Evolutionary conservation across 2,888 invertebrate species (phyloP).

Genomic region (Ceriagrion tenellum): DNA sequence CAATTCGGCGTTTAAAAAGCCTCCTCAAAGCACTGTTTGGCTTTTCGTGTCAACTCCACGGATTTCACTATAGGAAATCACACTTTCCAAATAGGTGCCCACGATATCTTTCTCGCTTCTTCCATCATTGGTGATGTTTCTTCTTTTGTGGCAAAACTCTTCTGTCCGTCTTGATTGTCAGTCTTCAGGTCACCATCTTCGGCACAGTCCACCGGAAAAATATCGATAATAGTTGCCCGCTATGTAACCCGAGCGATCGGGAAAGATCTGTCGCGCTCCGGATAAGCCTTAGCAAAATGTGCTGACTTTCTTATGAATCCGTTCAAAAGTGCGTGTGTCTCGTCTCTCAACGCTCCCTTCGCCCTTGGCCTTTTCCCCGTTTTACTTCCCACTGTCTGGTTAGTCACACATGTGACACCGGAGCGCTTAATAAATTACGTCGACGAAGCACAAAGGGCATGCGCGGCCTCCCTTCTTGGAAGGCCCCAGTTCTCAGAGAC

Average conservation of each 20-base stretch:
- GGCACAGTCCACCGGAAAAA: too few species aligned
- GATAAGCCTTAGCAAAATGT: neutral
- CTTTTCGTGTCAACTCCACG: too few species aligned
- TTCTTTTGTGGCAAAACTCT: too few species aligned
- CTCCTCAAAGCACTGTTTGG: too few species aligned
- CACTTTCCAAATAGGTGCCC: too few species aligned
- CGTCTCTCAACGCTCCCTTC: neutral
- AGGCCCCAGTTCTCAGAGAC: neutral
- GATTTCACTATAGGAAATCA: too few species aligned
- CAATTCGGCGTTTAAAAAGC: too few species aligned
- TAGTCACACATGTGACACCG: constrained; percentile 32
- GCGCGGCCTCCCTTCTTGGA: neutral
- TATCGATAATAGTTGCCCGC: too few species aligned
- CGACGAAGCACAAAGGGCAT: neutral
- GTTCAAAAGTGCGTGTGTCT: neutral
- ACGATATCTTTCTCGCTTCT: too few species aligned
- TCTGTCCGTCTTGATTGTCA: too few species aligned
- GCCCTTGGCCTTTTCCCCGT: constrained; percentile 11
- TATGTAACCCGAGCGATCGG: neutral
- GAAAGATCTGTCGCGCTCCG: neutral
- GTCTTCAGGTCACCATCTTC: too few species aligned
- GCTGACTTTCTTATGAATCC: neutral
- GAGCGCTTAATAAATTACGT: neutral
- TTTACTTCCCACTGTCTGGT: neutral
- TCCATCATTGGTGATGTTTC: too few species aligned